phyloP scores from a whole-genome alignment of 2,113 vertebrate species.

The Eolophus roseicapilla region DNA sequence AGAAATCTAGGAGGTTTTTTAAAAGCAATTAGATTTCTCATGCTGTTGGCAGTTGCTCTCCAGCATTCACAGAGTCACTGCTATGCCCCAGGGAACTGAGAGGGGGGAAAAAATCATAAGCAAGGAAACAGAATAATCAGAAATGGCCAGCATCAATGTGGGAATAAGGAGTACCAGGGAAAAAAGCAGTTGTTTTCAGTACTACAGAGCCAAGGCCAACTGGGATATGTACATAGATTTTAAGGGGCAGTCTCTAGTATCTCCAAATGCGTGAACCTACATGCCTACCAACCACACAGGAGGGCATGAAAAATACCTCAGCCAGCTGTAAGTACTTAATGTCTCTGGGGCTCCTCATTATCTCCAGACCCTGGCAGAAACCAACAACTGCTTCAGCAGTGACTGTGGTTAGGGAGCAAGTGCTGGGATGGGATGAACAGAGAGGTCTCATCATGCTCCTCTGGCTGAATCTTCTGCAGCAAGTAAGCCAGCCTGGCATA shows the following conservation, averaged over 20 bases:
- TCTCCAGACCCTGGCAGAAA: neutral
- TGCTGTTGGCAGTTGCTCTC: neutral
- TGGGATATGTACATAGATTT: neutral
- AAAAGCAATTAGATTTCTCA: slow-evolving; percentile 10
- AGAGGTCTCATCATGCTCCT: neutral
- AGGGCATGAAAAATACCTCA: neutral
- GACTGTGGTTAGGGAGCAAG: neutral
- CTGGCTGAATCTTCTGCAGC: neutral
- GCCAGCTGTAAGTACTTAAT: neutral
- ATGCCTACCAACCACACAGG: rapidly evolving
- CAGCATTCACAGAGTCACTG: neutral
- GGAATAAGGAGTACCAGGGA: neutral
- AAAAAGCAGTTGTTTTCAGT: neutral
- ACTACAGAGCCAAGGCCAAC: neutral
- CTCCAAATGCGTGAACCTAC: neutral
- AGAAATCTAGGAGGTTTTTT: neutral
- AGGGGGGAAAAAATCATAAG: neutral
- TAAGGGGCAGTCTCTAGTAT: neutral
- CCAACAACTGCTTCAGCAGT: neutral
- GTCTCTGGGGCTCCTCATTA: neutral
- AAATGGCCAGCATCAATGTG: neutral
- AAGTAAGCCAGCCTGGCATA: neutral
- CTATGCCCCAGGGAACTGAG: neutral
- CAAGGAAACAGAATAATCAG: neutral
- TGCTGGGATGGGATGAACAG: neutral